Conservation (phyloP, 2,797 vertebrate genomes). For the Mycteria americana region DNA sequence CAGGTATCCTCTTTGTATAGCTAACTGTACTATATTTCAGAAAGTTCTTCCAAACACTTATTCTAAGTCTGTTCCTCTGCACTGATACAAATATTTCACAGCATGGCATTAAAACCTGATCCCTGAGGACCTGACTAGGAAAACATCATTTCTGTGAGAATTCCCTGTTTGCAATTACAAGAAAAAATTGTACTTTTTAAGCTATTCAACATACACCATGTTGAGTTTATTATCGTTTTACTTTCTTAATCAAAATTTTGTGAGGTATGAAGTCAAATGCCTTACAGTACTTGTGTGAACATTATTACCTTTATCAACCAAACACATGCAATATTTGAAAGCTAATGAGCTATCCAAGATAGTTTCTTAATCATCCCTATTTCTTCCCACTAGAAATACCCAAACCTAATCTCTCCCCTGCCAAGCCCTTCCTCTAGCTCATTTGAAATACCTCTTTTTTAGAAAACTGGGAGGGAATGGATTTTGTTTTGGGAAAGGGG, state of each 20-base stretch:
- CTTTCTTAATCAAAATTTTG: conserved; percentile 21
- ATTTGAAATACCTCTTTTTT: background rate
- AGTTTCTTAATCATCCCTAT: background rate
- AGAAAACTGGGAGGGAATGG: background rate
- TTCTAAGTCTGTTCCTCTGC: background rate
- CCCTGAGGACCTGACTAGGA: background rate
- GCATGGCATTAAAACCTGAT: background rate
- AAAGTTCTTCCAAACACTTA: background rate
- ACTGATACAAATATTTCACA: background rate
- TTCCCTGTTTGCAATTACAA: background rate
- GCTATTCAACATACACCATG: background rate
- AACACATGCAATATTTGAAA: conserved; percentile 21
- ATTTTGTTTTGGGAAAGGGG: background rate
- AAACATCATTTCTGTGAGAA: background rate
- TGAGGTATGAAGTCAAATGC: background rate
- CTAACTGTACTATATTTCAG: background rate
- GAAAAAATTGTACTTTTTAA: background rate
- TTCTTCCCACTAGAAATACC: background rate
- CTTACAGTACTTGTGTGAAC: background rate
- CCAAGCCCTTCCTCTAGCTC: background rate
- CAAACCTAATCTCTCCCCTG: background rate
- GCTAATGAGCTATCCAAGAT: background rate
- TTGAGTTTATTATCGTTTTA: background rate
- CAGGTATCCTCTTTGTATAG: background rate
- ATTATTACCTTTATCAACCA: background rate